Evolutionary conservation across 2,113 vertebrate genomes (phyloP).

Genomic region (Plecotus auritus): DNA sequence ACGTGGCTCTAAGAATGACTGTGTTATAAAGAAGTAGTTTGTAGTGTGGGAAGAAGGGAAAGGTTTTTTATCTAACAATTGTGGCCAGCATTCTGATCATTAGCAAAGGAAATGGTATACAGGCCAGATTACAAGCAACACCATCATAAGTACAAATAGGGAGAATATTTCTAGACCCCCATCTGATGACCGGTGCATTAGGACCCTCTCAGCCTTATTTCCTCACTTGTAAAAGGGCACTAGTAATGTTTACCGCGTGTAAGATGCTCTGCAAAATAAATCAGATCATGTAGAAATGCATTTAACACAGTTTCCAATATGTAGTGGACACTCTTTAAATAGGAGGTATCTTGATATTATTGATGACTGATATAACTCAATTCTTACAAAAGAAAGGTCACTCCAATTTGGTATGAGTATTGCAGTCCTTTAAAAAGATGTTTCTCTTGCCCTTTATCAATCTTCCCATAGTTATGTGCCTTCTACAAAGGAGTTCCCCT

Average conservation of each 20-base stretch:
- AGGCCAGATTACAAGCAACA: not conserved
- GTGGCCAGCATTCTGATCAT: not conserved
- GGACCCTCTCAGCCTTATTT: not conserved
- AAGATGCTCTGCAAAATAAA: not conserved
- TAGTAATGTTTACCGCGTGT: not conserved
- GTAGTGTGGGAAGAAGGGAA: not conserved
- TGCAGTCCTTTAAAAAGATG: not conserved
- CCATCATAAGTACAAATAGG: not conserved
- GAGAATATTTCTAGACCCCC: not conserved
- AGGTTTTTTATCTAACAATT: not conserved
- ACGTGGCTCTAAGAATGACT: not conserved
- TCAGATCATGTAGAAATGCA: not conserved
- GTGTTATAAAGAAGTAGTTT: constrained; percentile 7
- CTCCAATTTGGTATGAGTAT: not conserved
- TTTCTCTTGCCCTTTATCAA: not conserved
- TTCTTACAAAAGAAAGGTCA: constrained; percentile 8
- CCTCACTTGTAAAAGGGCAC: not conserved
- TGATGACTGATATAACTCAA: not conserved
- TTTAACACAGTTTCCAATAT: not conserved
- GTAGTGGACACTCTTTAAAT: not conserved
- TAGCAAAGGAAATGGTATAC: not conserved
- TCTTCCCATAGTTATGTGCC: not conserved
- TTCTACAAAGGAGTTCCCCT: not conserved
- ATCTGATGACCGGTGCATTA: not conserved
- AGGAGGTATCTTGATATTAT: not conserved